Evolutionary conservation across 2,888 invertebrate genomes (phyloP).

Genomic region (Caenorhabditis afra): DNA sequence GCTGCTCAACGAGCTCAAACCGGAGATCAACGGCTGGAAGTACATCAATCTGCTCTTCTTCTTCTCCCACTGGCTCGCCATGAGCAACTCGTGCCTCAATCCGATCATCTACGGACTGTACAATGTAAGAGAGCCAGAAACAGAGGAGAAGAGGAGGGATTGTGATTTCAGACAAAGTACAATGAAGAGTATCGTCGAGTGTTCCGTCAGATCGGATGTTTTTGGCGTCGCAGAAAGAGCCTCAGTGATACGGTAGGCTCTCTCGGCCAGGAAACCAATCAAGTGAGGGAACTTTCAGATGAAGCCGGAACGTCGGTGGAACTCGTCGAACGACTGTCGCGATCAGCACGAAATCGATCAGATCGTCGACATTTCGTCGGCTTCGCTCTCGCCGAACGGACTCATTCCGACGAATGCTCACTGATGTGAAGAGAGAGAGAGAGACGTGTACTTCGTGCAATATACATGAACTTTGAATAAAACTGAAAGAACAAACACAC

Average conservation of each 20-base stretch:
- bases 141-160: not conserved
- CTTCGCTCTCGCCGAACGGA: not conserved
- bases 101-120: conserved; percentile 93
- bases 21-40: conserved; percentile 83
- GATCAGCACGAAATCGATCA: conserved; percentile 48
- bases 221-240: conserved; percentile 19
- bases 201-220: conserved; percentile 34
- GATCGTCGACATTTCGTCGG: conserved; percentile 25
- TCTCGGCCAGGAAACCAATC: no score
- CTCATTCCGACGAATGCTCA: no score
- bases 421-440: no score
- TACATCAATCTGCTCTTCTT: conserved; percentile 91
- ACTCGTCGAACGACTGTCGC: conserved; percentile 46
- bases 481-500: no score
- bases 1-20: conserved; percentile 78
- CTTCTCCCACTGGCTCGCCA: conserved; percentile 87
- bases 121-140: conserved; percentile 88
- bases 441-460: no score
- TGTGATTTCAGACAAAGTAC: conserved; percentile 50
- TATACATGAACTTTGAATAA: no score
- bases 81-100: conserved; percentile 93
- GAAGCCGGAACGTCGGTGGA: conserved; percentile 55
- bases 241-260: conserved; percentile 31
- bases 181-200: conserved; percentile 54
- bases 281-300: conserved; percentile 40